Evolutionary conservation across 2,113 vertebrate genomes (phyloP).

Genomic region (Phainopepla nitens): DNA sequence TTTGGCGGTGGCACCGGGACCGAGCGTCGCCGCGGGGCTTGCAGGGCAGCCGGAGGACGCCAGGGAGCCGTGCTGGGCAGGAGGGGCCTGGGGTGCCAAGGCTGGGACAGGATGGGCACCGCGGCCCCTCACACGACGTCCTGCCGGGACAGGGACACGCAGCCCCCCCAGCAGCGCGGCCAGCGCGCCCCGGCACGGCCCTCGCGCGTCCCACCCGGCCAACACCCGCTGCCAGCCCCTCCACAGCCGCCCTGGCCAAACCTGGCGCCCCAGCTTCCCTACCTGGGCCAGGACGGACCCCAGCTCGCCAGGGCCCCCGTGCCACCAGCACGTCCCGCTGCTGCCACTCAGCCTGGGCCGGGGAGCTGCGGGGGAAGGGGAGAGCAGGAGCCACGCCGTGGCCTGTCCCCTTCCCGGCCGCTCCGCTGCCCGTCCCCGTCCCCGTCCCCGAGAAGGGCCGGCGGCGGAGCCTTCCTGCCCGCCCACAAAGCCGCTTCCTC

Average conservation of each 20-base stretch:
- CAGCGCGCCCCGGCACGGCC: not conserved
- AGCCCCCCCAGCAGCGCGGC: not conserved
- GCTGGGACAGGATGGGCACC: not conserved
- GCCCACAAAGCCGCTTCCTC: not conserved
- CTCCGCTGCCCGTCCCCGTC: not conserved
- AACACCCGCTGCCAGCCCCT: not conserved
- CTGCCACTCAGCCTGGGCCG: not conserved
- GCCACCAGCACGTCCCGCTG: not conserved
- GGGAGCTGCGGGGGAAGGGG: not conserved
- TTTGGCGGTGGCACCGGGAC: accelerated
- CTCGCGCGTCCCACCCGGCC: not conserved
- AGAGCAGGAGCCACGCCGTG: not conserved
- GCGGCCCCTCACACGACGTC: accelerated
- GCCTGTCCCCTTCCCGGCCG: not conserved
- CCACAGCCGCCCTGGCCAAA: not conserved
- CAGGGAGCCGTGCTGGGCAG: not conserved
- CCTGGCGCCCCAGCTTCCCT: not conserved
- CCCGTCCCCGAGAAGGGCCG: not conserved
- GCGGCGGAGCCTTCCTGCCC: conserved; percentile 17
- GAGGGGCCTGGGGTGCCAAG: not conserved
- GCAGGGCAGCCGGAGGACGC: not conserved
- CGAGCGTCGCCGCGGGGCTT: accelerated
- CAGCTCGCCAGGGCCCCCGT: accelerated
- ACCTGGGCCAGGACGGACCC: not conserved
- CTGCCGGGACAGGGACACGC: not conserved